Base-by-base conservation (phyloP, 2,888 invertebrate genomes). In the Leistus spinibarbis region DNA sequence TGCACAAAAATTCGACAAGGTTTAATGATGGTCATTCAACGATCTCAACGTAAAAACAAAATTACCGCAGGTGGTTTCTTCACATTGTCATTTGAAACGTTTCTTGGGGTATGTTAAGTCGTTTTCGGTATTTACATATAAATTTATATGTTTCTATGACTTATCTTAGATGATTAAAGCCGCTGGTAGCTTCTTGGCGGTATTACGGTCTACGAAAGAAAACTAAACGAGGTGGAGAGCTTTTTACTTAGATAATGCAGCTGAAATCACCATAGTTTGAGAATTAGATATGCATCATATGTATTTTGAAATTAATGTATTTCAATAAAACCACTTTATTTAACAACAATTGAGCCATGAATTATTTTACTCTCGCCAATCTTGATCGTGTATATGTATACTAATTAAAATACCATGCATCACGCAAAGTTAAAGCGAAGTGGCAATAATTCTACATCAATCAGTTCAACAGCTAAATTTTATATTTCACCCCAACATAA, bases 21-120 rank as follows among this genome's bases (percentile, higher is more conserved):
- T 1, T 10, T 68, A 67, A 68, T 62, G 16, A 53, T 74, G 23
- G 60, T 74, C 2, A 74, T 68, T 7, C 54, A 23, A 23, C 60
- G 73, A 0, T n/a, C 67, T 1, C 67, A 68, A 22, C 10, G n/a
- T 3, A 19, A 17, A 24, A 63, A 17, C 16, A 67, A 68, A 54
- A 67, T 68, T 23, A 64, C 73, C 17, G 68, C 62, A 3, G 73
- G 73, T 9, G 73, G 73, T 20, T 74, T 74, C 53, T 60, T 74
- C 20, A 27, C 9, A 17, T 54, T 74, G 22, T 68, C 73, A 16
- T 67, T 74, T 67, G 68, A 74, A 54, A 74, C 60, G 9, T 74
- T 74, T 53, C 62, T 62, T 17, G 68, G 62, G 60, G 73, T 68
- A 74, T 19, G 73, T 40, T 20, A 19, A 62, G 3, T 57, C 19